Conservation (phyloP, 1,140 invertebrate genomes). For the Contarinia nasturtii region DNA sequence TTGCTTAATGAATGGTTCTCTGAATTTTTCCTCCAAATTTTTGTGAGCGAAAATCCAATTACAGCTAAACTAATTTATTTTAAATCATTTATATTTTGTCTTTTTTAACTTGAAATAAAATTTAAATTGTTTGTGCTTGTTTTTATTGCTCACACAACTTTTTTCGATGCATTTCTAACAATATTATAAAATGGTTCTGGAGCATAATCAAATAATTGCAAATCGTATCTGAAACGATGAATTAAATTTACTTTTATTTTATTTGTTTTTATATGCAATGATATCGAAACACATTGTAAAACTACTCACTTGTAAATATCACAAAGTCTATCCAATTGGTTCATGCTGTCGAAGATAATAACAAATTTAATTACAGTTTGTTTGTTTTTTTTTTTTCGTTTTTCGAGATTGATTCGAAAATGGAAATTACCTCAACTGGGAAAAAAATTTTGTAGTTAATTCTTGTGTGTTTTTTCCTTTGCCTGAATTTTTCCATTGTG, state of each 20-base stretch:
- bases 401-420: too few relatives aligned
- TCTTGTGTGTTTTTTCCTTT: constrained; percentile 47
- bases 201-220: constrained; percentile 66
- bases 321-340: constrained; percentile 57
- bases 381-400: too few relatives aligned
- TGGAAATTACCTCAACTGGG: too few relatives aligned
- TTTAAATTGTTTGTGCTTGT: neutral
- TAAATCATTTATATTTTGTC: neutral
- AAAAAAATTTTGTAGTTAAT: constrained; percentile 53
- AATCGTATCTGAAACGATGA: constrained; percentile 64
- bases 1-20: too few relatives aligned
- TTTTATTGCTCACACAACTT: too few relatives aligned
- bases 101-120: too few relatives aligned
- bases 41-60: too few relatives aligned
- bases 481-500: constrained; percentile 63
- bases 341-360: too few relatives aligned
- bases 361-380: too few relatives aligned
- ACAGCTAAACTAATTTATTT: neutral
- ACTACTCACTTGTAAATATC: constrained; percentile 50
- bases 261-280: too few relatives aligned
- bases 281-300: neutral
- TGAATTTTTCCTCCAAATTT: too few relatives aligned
- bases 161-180: constrained; percentile 20
- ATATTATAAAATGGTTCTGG: constrained; percentile 39
- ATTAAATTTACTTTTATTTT: too few relatives aligned